A percentile compares a stretch with the other conserved stretches of the same genome.
Evolutionary conservation across 2,888 invertebrate species (phyloP).

Genomic region (Himalopsyche anomala): DNA sequence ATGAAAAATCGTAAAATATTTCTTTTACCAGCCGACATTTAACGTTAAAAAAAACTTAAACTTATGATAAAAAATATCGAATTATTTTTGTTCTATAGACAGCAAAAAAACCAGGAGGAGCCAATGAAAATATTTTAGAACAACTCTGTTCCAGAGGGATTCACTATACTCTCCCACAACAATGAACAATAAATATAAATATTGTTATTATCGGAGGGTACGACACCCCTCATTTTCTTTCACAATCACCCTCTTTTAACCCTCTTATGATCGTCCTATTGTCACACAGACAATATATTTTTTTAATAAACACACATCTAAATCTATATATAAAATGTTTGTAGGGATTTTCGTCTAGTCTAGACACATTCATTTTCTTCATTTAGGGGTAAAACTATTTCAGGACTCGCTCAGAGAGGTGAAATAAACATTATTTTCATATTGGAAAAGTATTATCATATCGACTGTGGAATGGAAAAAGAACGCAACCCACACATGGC

Average conservation of each 20-base stretch:
- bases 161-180: slow-evolving; percentile 4
- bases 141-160: neutral
- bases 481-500: no score
- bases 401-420: no score
- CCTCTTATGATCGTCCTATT: slow-evolving; percentile 19
- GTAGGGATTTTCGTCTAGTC: neutral
- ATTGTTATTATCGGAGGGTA: slow-evolving; percentile 57
- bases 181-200: slow-evolving; percentile 57
- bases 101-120: no score
- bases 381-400: no score
- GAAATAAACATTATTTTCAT: no score
- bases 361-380: neutral
- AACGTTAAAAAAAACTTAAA: no score
- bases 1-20: no score
- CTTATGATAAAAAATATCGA: no score
- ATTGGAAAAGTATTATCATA: no score
- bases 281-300: neutral
- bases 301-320: slow-evolving; percentile 22
- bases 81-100: no score
- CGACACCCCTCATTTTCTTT: neutral
- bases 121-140: neutral
- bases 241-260: slow-evolving; percentile 15
- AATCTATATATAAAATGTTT: neutral
- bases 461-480: no score
- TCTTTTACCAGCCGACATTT: no score